A percentile compares a stretch with the other conserved stretches of the same genome.
These are phyloP conservation scores for Mormyrus hasselquistii DNA, from an alignment of 2,797 vertebrate species.

Conservation along the genomic window DNA sequence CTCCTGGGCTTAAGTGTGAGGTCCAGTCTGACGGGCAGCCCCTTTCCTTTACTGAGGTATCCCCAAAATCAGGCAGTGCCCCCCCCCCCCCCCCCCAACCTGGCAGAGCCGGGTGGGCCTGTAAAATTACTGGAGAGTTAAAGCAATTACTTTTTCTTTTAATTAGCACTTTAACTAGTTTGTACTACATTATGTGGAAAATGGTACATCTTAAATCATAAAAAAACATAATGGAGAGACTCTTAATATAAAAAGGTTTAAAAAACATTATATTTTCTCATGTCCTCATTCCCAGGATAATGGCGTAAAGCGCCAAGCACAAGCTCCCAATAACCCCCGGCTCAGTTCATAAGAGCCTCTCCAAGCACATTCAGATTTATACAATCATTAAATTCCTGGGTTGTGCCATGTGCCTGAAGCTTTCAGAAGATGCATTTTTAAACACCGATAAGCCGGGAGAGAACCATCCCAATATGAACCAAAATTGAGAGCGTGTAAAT, in stretches of 20 bases:
- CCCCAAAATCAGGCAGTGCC: conserved; percentile 64
- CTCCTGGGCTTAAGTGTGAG: background rate
- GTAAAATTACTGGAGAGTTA: conserved; percentile 64
- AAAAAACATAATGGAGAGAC: conserved; percentile 50
- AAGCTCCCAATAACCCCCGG: conserved; percentile 42
- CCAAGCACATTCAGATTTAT: conserved; percentile 51
- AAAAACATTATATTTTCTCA: conserved; percentile 51
- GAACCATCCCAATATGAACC: conserved; percentile 36
- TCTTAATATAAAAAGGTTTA: conserved; percentile 49
- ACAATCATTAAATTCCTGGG: conserved; percentile 48
- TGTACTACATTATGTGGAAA: conserved; percentile 54
- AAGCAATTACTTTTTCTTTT: conserved; percentile 63
- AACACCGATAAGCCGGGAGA: conserved; percentile 40
- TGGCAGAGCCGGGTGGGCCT: conserved; percentile 60
- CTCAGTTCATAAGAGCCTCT: conserved; percentile 50
- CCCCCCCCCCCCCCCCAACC: conserved; percentile 54
- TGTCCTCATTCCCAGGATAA: conserved; percentile 48
- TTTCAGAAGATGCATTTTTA: conserved; percentile 43
- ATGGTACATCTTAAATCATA: conserved; percentile 52
- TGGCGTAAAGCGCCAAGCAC: conserved; percentile 48
- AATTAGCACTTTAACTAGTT: conserved; percentile 58
- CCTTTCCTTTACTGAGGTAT: conserved; percentile 66
- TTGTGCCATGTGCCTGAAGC: conserved; percentile 38
- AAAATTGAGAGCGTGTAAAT: conserved; percentile 43
- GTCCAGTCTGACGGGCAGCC: conserved; percentile 40